Conservation (phyloP, 2,113 vertebrate species). For the Barnardius zonarius region DNA sequence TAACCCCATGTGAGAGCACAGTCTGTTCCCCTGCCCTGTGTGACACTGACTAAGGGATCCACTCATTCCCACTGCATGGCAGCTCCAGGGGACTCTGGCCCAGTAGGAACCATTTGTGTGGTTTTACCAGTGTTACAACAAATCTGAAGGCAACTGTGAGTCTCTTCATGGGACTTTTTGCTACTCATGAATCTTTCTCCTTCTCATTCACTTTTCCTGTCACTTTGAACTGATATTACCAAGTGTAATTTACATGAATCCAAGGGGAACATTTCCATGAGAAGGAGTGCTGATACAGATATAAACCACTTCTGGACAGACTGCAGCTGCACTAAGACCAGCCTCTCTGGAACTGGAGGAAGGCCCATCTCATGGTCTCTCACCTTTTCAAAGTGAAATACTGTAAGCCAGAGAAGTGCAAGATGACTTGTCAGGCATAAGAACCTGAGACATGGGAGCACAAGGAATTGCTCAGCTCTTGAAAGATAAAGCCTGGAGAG, state of each 20-base stretch:
- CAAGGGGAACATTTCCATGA: not conserved
- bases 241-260: not conserved
- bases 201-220: not conserved
- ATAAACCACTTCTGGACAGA: not conserved
- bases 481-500: not conserved
- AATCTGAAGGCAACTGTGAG: not conserved
- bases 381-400: not conserved
- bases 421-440: not conserved
- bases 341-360: not conserved
- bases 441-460: not conserved
- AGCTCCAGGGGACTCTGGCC: not conserved
- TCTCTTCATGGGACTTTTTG: not conserved
- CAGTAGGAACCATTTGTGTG: not conserved
- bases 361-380: not conserved
- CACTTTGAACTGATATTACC: not conserved
- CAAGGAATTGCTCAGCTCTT: not conserved
- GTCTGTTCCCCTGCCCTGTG: not conserved
- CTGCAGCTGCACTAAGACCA: not conserved
- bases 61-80: not conserved
- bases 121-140: not conserved
- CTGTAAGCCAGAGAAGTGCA: not conserved
- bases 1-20: not conserved
- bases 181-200: not conserved
- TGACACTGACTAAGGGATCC: not conserved
- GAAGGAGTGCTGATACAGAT: not conserved